phyloP scores from a whole-genome alignment of 1,140 invertebrate species.

The Drosophila hydei region DNA sequence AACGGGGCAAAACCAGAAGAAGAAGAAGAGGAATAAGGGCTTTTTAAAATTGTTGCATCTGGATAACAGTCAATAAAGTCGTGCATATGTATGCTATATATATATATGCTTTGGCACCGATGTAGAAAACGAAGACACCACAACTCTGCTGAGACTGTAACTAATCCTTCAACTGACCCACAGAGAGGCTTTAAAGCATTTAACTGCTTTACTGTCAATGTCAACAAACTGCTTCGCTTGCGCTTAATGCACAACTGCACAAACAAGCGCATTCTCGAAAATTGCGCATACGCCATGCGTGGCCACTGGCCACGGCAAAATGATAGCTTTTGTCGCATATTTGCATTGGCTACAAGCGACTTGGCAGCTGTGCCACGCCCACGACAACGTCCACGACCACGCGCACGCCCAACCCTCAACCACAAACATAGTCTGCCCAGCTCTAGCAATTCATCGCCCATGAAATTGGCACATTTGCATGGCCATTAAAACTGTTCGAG shows the following conservation, averaged over 20 bases:
- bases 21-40: not conserved
- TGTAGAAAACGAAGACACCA: no score
- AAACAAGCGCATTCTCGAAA: not conserved
- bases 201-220: not conserved
- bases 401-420: not conserved
- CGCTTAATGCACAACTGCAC: constrained; percentile 14
- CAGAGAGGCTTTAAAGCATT: no score
- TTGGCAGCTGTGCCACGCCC: constrained; percentile 10
- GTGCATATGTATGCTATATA: not conserved
- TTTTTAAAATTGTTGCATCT: constrained; percentile 3
- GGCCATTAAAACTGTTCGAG: constrained; percentile 19
- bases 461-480: constrained; percentile 29
- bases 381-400: not conserved
- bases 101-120: no score
- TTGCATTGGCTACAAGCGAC: constrained; percentile 4
- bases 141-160: no score
- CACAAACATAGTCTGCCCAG: not conserved
- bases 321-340: constrained; percentile 19
- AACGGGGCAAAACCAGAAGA: no score
- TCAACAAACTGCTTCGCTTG: constrained; percentile 22
- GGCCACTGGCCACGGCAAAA: constrained; percentile 48
- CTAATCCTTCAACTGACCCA: not conserved
- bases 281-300: constrained; percentile 49
- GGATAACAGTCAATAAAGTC: not conserved
- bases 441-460: constrained; percentile 1